These are phyloP conservation scores for Drosophila pegasa DNA, from an alignment of 2,888 invertebrate genomes.

Conservation along the genomic window DNA sequence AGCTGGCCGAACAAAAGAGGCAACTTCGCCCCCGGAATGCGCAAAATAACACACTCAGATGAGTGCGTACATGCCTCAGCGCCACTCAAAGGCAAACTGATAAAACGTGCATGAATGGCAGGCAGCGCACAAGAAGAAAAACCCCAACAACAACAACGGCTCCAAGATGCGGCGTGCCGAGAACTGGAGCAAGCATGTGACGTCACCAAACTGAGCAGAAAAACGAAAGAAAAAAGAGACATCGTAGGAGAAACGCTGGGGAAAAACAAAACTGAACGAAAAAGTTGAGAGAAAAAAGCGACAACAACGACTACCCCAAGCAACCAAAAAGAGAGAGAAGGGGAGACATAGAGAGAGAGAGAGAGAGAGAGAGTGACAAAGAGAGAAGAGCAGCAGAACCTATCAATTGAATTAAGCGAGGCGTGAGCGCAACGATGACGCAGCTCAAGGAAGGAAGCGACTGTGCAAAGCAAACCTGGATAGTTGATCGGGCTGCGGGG, in stretches of 20 bases:
- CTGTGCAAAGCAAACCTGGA: conserved; percentile 46
- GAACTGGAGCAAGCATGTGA: conserved; percentile 74
- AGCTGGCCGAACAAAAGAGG: conserved; percentile 25
- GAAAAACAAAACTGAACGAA: conserved; percentile 80
- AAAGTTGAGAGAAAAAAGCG: conserved; percentile 31
- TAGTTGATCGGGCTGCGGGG: conserved; percentile 6
- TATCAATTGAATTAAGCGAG: conserved; percentile 55
- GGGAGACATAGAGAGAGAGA: conserved; percentile 24
- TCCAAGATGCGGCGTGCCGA: conserved; percentile 59
- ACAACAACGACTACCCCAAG: conserved; percentile 46
- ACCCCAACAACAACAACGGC: conserved; percentile 19
- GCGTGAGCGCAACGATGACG: conserved; percentile 41
- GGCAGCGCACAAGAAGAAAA: conserved; percentile 39
- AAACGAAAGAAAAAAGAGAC: conserved; percentile 15
- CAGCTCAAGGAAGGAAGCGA: conserved; percentile 51
- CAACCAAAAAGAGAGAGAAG: conserved; percentile 26
- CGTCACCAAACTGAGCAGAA: conserved; percentile 61
- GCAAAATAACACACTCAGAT: conserved; percentile 28
- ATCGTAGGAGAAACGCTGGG: conserved; percentile 58
- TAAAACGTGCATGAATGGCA: conserved; percentile 76
- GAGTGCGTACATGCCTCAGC: conserved; percentile 68
- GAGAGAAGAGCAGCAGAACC: conserved; percentile 8
- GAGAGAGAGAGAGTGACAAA: conserved; percentile 10
- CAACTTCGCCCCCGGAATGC: not conserved
- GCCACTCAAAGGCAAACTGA: conserved; percentile 72